These are phyloP conservation scores for Armadillidium nasatum DNA, from an alignment of 1,140 invertebrate genomes.

Conservation along the genomic window DNA sequence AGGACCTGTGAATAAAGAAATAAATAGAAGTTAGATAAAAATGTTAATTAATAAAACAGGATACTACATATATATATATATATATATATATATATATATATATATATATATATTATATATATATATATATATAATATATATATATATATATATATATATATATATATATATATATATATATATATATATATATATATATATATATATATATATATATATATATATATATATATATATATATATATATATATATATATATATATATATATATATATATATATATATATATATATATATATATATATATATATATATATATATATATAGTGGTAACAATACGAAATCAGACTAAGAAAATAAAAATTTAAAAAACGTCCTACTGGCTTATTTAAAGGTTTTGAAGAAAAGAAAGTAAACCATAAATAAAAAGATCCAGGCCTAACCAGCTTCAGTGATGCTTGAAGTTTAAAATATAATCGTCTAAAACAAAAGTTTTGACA, in stretches of 20 bases:
- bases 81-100: conserved; percentile 15
- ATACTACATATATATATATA: neutral
- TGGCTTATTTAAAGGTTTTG: too few relatives aligned
- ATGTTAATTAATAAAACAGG: neutral
- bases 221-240: conserved; percentile 8
- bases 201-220: conserved; percentile 6
- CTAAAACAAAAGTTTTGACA: too few relatives aligned
- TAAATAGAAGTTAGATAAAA: neutral
- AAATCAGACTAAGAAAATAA: too few relatives aligned
- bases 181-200: conserved; percentile 7
- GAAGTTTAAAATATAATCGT: too few relatives aligned
- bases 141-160: conserved; percentile 15
- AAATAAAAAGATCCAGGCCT: too few relatives aligned
- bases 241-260: conserved; percentile 7
- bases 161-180: conserved; percentile 19
- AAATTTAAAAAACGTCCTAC: too few relatives aligned
- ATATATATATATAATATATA: neutral
- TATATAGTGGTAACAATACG: too few relatives aligned
- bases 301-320: too few relatives aligned
- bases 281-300: too few relatives aligned
- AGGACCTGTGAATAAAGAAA: conserved; percentile 31
- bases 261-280: neutral
- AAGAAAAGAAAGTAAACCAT: too few relatives aligned
- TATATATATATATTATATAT: neutral
- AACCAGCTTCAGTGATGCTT: too few relatives aligned